These are phyloP conservation scores for Tiliqua scincoides DNA, from an alignment of 2,113 vertebrate genomes.

Conservation along the genomic window DNA sequence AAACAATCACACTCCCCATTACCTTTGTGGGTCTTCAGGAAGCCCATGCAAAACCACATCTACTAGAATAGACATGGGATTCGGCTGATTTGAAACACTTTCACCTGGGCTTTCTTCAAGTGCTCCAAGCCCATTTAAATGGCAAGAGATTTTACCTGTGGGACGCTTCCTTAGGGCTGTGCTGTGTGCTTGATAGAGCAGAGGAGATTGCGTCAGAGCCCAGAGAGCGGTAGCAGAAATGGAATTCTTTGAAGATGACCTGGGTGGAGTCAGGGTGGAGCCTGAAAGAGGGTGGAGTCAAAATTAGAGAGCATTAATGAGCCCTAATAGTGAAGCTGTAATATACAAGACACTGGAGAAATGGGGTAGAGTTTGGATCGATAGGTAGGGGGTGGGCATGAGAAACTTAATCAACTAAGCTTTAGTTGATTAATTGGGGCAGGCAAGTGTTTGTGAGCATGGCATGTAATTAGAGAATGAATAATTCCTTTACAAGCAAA, in stretches of 20 bases:
- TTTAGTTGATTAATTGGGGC: not conserved
- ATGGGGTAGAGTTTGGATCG: not conserved
- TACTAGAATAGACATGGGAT: not conserved
- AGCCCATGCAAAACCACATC: too few species aligned
- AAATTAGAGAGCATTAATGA: not conserved
- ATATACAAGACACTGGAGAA: not conserved
- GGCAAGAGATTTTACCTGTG: slow-evolving; percentile 59
- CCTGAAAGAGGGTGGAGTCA: slow-evolving; percentile 61
- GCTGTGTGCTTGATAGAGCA: slow-evolving; percentile 83
- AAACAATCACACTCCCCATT: not conserved
- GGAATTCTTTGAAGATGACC: slow-evolving; percentile 63
- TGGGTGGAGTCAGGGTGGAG: slow-evolving; percentile 71
- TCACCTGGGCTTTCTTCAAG: not conserved
- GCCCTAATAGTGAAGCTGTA: too few species aligned
- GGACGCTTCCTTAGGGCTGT: slow-evolving; percentile 40
- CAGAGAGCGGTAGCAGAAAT: slow-evolving; percentile 87
- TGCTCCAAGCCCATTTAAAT: not conserved
- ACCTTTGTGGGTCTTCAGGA: not conserved
- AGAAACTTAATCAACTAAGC: not conserved
- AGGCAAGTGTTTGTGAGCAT: not conserved
- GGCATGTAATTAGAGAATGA: too few species aligned
- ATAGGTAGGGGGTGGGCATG: too few species aligned
- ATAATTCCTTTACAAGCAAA: not conserved
- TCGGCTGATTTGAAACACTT: not conserved
- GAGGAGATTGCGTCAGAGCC: slow-evolving; percentile 90